These are phyloP conservation scores for Cladopsammia gracilis DNA, from an alignment of 64 coral and sea anemone species.

Conservation along the genomic window DNA sequence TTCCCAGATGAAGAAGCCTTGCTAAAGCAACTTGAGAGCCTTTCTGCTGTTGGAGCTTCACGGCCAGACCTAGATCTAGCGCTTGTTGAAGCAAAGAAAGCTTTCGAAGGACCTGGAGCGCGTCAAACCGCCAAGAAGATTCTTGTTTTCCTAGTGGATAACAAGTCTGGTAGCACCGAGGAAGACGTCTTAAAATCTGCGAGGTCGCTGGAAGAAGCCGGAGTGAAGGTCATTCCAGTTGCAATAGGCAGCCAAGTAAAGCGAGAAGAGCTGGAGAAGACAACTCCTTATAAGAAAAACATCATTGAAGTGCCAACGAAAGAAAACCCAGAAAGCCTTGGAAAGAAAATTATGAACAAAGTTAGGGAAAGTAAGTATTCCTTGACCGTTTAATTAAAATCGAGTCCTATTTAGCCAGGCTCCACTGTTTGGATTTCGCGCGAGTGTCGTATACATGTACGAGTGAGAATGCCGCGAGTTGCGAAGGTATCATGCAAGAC, in stretches of 20 bases:
- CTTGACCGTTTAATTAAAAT: neutral
- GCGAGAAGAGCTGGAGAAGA: constrained; percentile 55
- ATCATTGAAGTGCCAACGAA: constrained; percentile 50
- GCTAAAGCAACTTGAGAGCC: constrained; percentile 28
- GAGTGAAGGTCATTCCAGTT: constrained; percentile 84
- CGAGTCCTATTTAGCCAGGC: too few relatives aligned
- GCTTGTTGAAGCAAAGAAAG: constrained; percentile 42
- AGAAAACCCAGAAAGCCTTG: constrained; percentile 64
- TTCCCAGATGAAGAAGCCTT: constrained; percentile 64
- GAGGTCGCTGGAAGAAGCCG: constrained; percentile 54
- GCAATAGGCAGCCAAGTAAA: constrained; percentile 63
- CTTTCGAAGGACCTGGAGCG: constrained; percentile 73
- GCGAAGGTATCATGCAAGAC: too few relatives aligned
- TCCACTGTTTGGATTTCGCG: too few relatives aligned
- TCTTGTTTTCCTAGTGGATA: constrained; percentile 86
- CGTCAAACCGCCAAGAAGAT: constrained; percentile 80
- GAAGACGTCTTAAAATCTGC: constrained; percentile 53
- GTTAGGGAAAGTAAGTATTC: constrained; percentile 68
- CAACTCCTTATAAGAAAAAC: constrained; percentile 68
- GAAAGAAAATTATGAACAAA: constrained; percentile 73
- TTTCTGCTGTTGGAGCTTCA: constrained; percentile 41
- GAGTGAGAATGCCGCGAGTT: too few relatives aligned
- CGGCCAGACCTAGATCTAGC: constrained; percentile 54
- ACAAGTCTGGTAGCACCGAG: constrained; percentile 53
- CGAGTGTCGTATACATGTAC: too few relatives aligned